Conservation (phyloP, 1,140 invertebrate species). For the Adoxophyes honmai region DNA sequence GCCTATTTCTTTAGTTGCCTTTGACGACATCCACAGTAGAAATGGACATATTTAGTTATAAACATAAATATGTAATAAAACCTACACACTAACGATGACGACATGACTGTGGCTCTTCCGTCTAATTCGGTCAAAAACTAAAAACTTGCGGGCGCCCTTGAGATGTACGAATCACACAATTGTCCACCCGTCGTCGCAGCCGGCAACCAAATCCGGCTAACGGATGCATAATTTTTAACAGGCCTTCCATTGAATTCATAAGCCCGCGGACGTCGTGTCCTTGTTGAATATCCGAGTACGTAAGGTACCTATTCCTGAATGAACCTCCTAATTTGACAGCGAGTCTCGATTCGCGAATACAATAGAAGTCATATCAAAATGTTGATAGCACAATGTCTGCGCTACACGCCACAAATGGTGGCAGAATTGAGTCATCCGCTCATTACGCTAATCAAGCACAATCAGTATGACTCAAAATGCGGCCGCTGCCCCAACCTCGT, state of each 20-base stretch:
- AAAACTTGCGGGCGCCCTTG: too few relatives aligned
- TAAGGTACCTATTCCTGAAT: neutral
- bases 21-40: too few relatives aligned
- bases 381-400: neutral
- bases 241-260: slow-evolving; percentile 4
- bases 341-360: slow-evolving; percentile 7
- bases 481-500: too few relatives aligned
- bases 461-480: too few relatives aligned
- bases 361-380: neutral
- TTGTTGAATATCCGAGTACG: slow-evolving; percentile 1
- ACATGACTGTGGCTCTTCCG: too few relatives aligned
- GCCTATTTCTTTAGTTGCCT: too few relatives aligned
- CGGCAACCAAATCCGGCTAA: neutral
- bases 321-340: neutral
- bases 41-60: too few relatives aligned
- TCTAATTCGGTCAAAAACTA: too few relatives aligned
- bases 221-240: slow-evolving; percentile 2
- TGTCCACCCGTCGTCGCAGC: neutral
- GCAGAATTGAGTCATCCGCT: slow-evolving; percentile 12
- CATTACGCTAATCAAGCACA: slow-evolving; percentile 9
- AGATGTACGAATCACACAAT: too few relatives aligned
- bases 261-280: neutral
- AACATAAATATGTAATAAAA: too few relatives aligned
- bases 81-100: too few relatives aligned
- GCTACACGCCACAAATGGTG: slow-evolving; percentile 1